A percentile compares a stretch with the other conserved stretches of the same genome.
These are phyloP conservation scores for Entomobrya multifasciata DNA, from an alignment of 2,888 invertebrate species.

Conservation along the genomic window DNA sequence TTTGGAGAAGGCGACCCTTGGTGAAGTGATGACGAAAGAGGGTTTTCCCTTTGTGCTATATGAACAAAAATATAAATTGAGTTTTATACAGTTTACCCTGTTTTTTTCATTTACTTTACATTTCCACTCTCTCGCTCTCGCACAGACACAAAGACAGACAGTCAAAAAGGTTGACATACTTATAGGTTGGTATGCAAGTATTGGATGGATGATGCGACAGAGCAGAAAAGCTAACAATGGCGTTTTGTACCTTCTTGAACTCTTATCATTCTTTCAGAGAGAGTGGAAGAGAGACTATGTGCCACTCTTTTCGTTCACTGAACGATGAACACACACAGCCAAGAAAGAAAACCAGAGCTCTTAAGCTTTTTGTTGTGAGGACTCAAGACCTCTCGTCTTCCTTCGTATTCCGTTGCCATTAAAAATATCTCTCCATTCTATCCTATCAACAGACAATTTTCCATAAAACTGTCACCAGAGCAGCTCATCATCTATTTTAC, in stretches of 20 bases:
- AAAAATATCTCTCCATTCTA: slow-evolving; percentile 19
- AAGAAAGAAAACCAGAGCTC: slow-evolving; percentile 28
- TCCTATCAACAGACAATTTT: slow-evolving; percentile 53
- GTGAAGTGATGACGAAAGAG: slow-evolving; percentile 34
- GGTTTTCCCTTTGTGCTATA: slow-evolving; percentile 13
- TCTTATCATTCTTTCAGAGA: slow-evolving; percentile 14
- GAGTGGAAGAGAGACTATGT: neutral
- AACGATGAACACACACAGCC: neutral
- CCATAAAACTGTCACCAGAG: slow-evolving; percentile 60
- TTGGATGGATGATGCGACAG: slow-evolving; percentile 14
- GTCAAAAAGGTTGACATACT: neutral
- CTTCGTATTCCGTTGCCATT: slow-evolving; percentile 24
- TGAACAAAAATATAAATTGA: slow-evolving; percentile 46
- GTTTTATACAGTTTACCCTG: slow-evolving; percentile 39
- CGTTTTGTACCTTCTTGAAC: slow-evolving; percentile 34
- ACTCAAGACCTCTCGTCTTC: slow-evolving; percentile 21
- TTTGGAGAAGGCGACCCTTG: slow-evolving; percentile 27
- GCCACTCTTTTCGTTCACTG: slow-evolving; percentile 35
- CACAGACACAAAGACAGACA: neutral
- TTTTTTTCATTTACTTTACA: slow-evolving; percentile 52
- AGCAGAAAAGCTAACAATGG: slow-evolving; percentile 22
- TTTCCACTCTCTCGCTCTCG: slow-evolving; percentile 24
- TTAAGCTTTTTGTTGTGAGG: slow-evolving; percentile 13
- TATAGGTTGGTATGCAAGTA: slow-evolving; percentile 4
- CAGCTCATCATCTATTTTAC: slow-evolving; percentile 47